Evolutionary conservation across 2,888 invertebrate species (phyloP).

Genomic region (Pseudococcus viburni): DNA sequence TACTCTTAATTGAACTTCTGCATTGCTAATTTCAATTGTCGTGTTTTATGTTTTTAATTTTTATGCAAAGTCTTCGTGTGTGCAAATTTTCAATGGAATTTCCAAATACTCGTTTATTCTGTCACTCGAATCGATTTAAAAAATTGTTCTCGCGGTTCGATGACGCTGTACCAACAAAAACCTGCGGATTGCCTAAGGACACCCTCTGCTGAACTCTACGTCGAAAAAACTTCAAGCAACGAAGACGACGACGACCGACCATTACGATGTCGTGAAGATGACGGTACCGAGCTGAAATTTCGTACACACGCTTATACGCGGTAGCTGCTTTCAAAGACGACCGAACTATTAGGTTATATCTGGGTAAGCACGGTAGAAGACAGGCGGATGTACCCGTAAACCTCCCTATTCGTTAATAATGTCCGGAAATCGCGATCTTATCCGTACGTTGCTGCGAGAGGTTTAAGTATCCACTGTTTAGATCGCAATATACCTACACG

Average conservation of each 20-base stretch:
- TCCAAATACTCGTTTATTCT: neutral
- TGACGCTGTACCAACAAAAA: neutral
- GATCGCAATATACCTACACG: constrained; percentile 60
- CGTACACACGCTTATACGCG: neutral
- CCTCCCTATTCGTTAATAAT: constrained; percentile 59
- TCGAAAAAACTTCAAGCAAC: neutral
- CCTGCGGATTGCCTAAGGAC: neutral
- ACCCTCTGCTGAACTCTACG: neutral
- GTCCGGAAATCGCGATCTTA: constrained; percentile 65
- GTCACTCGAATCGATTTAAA: neutral
- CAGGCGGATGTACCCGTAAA: constrained; percentile 64
- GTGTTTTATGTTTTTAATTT: too few relatives aligned
- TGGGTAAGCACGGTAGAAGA: constrained; percentile 37
- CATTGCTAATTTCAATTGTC: too few relatives aligned
- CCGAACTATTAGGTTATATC: constrained; percentile 17
- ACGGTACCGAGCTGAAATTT: neutral
- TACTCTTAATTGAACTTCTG: too few relatives aligned
- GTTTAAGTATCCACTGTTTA: constrained; percentile 60
- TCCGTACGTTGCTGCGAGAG: constrained; percentile 64
- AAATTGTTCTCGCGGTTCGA: neutral
- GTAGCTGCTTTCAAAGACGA: constrained; percentile 2
- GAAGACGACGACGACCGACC: neutral
- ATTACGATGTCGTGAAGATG: neutral
- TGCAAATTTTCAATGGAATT: too few relatives aligned
- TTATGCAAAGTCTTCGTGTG: too few relatives aligned